Evolutionary conservation across 2,797 vertebrate species (phyloP).

Genomic region (Pseudochirops corinnae): DNA sequence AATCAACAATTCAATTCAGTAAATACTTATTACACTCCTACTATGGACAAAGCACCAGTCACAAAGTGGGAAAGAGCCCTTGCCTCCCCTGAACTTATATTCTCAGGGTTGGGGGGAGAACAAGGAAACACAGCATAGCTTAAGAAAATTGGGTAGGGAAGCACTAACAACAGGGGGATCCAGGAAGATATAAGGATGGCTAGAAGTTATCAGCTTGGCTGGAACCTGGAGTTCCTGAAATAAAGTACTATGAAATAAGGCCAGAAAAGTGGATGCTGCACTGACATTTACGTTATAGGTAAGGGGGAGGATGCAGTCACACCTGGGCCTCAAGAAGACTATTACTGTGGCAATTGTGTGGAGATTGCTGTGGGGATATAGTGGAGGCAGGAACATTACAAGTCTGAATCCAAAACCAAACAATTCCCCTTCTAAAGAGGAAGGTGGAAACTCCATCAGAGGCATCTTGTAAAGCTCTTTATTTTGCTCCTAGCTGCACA

Average conservation of each 20-base stretch:
- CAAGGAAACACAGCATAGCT: neutral
- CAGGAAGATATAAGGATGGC: neutral
- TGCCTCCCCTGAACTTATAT: neutral
- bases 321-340: neutral
- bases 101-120: neutral
- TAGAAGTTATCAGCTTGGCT: neutral
- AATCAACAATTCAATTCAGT: neutral
- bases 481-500: conserved; percentile 10
- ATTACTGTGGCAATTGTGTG: neutral
- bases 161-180: neutral
- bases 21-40: neutral
- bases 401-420: neutral
- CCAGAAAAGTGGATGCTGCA: neutral
- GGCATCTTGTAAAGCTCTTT: neutral
- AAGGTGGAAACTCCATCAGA: conserved; percentile 26
- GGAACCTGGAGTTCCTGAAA: neutral
- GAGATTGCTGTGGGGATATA: neutral
- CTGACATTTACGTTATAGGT: neutral
- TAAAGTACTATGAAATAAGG: neutral
- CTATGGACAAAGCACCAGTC: neutral
- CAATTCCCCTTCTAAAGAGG: neutral
- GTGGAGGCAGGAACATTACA: neutral
- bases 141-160: neutral
- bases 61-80: neutral
- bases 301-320: neutral